Base-by-base conservation (phyloP, 2,113 vertebrate species). In the Hydrolagus affinis region DNA sequence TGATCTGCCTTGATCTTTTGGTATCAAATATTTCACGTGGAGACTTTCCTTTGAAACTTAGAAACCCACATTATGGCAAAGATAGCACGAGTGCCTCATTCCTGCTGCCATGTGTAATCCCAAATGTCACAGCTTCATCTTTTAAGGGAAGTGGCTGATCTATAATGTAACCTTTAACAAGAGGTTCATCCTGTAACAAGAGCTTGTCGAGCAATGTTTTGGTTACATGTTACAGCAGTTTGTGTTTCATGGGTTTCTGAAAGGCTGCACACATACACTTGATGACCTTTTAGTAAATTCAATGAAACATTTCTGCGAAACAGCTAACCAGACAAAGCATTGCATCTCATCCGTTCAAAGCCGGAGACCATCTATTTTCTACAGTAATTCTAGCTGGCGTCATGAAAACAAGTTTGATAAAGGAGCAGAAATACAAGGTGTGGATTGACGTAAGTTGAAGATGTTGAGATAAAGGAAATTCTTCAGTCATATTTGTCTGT, bases 401-500 rank as follows among this genome's bases (percentile, higher is more conserved):
- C 19, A 4, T 80, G 62, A 83, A 83, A 28, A 66, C 78, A 83
- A 62, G 44, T 44, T 30, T 83, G 62, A 66, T 32, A 30, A 83
- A 83, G 62, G 15, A 66, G 28, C 60, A 83, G 78, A 83, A 80
- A 66, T 83, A 66, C 28, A 83, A 80, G 7, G 62, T 83, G 78
- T 60, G 32, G 78, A 83, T 64, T 83, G 78, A 64, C 60, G 66
- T 10, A 83, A 83, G 66, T 83, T 83, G 78, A 83, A 83, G 23
- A 64, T 66, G 60, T 66, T 21, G 62, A 83, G 78, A 83, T 83
- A 83, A 44, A 83, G 60, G 14, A 68, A 60, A 68, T 83, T 83
- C 78, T 83, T 83, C 66, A 62, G 78, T 23, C 78, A 83, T 66
- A 66, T 83, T 62, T 83, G 62, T 19, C 62, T 68, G 78, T 68